These are phyloP conservation scores for Syngnathus rostellatus DNA, from an alignment of 2,797 vertebrate species.

Conservation along the genomic window DNA sequence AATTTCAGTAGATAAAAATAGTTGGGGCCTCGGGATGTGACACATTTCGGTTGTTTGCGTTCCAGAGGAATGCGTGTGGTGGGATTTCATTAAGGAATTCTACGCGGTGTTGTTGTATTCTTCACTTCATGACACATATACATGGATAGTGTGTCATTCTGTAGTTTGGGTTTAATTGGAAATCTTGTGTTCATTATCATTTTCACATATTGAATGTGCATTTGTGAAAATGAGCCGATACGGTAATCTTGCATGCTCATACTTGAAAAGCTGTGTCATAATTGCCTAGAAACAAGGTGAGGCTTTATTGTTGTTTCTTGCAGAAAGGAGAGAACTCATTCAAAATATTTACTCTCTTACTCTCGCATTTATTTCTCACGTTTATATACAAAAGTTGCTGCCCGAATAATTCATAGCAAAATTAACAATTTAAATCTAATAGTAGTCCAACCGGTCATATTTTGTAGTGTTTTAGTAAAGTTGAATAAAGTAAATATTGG, in stretches of 20 bases:
- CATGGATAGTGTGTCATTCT: background rate
- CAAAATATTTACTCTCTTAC: too few species aligned
- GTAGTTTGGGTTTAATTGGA: background rate
- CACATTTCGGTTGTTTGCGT: slow-evolving; percentile 27
- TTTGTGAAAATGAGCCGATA: slow-evolving; percentile 10
- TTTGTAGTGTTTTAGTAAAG: too few species aligned
- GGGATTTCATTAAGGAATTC: slow-evolving; percentile 15
- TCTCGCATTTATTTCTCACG: background rate
- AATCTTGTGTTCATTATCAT: background rate
- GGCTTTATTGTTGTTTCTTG: background rate
- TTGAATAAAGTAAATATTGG: too few species aligned
- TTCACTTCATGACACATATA: background rate
- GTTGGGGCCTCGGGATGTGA: slow-evolving; percentile 24
- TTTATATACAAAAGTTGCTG: background rate
- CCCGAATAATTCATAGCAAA: background rate
- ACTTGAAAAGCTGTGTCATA: slow-evolving; percentile 9
- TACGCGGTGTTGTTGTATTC: background rate
- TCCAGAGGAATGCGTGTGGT: slow-evolving; percentile 6
- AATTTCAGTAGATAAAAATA: slow-evolving; percentile 27
- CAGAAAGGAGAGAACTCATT: background rate
- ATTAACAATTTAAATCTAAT: background rate
- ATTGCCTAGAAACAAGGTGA: background rate
- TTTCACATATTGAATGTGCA: slow-evolving; percentile 27
- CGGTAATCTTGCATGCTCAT: slow-evolving; percentile 8
- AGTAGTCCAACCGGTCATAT: too few species aligned